Conservation (phyloP, 2,797 vertebrate species). For the Tinamus major region DNA sequence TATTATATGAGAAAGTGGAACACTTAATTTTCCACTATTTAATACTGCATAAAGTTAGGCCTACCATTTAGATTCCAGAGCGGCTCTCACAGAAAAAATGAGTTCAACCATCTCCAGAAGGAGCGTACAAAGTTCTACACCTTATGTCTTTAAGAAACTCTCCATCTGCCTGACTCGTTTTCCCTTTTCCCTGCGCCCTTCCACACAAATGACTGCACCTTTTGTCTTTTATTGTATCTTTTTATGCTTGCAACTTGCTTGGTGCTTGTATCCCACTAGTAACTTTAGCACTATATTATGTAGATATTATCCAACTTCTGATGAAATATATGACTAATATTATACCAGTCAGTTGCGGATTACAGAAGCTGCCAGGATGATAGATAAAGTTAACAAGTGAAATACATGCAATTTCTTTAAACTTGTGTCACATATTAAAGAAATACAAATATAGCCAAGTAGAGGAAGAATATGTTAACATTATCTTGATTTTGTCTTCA, state of each 20-base stretch:
- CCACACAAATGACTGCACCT: neutral
- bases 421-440: neutral
- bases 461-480: neutral
- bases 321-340: neutral
- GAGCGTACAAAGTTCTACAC: neutral
- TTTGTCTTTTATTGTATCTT: neutral
- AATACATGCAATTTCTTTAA: neutral
- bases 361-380: neutral
- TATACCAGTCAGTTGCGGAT: neutral
- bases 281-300: neutral
- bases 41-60: neutral
- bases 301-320: neutral
- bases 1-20: neutral
- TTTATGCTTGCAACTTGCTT: neutral
- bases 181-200: neutral
- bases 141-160: neutral
- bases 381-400: neutral
- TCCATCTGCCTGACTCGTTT: neutral
- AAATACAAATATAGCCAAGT: neutral
- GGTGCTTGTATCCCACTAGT: neutral
- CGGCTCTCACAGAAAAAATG: neutral
- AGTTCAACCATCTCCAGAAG: neutral
- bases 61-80: neutral
- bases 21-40: neutral
- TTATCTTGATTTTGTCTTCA: neutral